Base-by-base conservation (phyloP, 1,140 invertebrate genomes). In the Trachymyrmex cornetzi region DNA sequence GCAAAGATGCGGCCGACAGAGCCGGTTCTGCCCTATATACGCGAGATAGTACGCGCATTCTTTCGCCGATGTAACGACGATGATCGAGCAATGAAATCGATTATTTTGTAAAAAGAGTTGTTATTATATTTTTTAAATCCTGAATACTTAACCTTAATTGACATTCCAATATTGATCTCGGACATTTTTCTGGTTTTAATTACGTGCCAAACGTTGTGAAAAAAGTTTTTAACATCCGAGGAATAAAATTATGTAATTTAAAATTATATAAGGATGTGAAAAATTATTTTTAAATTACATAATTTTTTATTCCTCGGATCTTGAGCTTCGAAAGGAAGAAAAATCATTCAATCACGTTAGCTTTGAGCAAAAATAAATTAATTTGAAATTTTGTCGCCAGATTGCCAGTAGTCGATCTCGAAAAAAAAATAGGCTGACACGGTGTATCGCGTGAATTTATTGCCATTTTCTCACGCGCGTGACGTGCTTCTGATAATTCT, bases 11-110 rank as follows among this genome's bases (percentile, higher is more conserved):
- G 44, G 59, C 55, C 69, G 91, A 92, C 84, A 91, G 88, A 88
- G 86, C 79, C 48, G 57, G 79, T 80, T 91, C 88, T 93, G 92
- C 91, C 90, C 90, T 90, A 93, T 74, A 93, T 91, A 91, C 74
- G 80, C 75, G 16, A 87, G 69, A 90, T 90, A 87, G 72, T 69
- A 34, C 24, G 27, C 50, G 57, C 48, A 66, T 72, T 82, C 57
- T 89, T 77, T 81, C 85, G 71, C 61, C 86, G 61, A 22, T 67
- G n/a, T n/a, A 30, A 50, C 16, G 75, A 77, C n/a, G 74, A 53
- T n/a, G 63, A 69, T 55, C 14, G 16, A 12, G 12, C 30, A 44
- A 67, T 53, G 27, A 53, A 81, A 81, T 81, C 48, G 63, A 0
- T 53, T 53, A 53, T 34, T 50, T 34, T 16, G 16, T 30, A 3